Percentiles rank a stretch among this genome's conserved stretches.
These are phyloP conservation scores for Aleiodes alternator DNA, from an alignment of 2,888 invertebrate genomes.

Conservation along the genomic window DNA sequence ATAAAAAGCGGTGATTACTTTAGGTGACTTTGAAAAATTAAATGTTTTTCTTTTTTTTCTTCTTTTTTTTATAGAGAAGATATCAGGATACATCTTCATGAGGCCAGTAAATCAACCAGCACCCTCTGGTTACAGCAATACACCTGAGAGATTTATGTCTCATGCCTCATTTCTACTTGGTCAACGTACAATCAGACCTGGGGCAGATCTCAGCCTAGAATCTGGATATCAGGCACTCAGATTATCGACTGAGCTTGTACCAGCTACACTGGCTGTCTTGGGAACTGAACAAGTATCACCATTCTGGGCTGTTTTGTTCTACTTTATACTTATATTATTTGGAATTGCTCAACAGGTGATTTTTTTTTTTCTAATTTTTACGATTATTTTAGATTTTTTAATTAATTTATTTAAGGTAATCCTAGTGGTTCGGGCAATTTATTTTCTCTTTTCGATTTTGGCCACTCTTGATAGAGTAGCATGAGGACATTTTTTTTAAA, in stretches of 20 bases:
- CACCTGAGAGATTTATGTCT: conserved; percentile 82
- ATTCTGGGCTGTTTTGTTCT: conserved; percentile 92
- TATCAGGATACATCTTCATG: conserved; percentile 84
- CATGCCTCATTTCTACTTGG: conserved; percentile 85
- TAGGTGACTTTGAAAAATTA: background rate
- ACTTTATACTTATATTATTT: conserved; percentile 89
- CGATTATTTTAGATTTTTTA: no score
- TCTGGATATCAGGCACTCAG: conserved; percentile 91
- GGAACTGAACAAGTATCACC: conserved; percentile 87
- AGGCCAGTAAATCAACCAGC: conserved; percentile 80
- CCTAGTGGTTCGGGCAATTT: no score
- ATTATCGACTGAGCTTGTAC: conserved; percentile 92
- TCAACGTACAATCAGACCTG: conserved; percentile 80
- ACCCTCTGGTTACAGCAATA: conserved; percentile 79
- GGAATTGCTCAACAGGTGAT: conserved; percentile 88
- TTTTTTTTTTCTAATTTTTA: background rate
- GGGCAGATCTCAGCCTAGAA: conserved; percentile 78
- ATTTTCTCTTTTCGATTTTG: no score
- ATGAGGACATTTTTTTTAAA: no score
- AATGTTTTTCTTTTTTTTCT: background rate
- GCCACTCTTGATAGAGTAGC: no score
- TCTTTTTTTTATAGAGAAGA: conserved; percentile 78
- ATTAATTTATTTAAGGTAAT: no score
- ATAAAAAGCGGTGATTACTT: background rate
- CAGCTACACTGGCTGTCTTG: conserved; percentile 87